These are phyloP conservation scores for Netelia inedita DNA, from an alignment of 2,888 invertebrate species.

Conservation along the genomic window DNA sequence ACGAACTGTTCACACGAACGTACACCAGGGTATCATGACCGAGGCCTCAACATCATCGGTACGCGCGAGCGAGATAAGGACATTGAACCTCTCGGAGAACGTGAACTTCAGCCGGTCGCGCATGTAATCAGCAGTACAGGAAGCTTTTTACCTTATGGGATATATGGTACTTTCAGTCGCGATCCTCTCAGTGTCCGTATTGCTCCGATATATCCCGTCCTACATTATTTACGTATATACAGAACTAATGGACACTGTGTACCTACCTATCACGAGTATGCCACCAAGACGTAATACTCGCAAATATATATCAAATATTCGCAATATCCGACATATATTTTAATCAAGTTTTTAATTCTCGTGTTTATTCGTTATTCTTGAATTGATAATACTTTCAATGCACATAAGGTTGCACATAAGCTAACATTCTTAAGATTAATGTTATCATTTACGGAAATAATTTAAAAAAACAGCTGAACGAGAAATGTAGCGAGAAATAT, in stretches of 20 bases:
- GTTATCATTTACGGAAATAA: no score
- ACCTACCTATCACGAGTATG: not conserved
- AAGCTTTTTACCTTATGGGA: conserved; percentile 36
- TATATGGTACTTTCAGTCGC: conserved; percentile 24
- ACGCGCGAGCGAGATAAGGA: conserved; percentile 41
- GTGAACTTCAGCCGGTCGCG: conserved; percentile 74
- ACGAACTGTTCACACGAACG: conserved; percentile 29
- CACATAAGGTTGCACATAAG: no score
- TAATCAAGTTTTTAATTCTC: no score
- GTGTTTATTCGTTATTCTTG: no score
- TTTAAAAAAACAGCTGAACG: no score
- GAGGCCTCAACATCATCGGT: conserved; percentile 12
- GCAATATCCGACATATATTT: no score
- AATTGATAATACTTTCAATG: no score
- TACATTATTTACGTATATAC: not conserved
- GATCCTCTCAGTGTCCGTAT: conserved; percentile 6
- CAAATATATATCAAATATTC: no score
- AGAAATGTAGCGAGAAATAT: no score
- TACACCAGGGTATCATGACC: conserved; percentile 18
- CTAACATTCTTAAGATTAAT: no score
- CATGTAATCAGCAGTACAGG: conserved; percentile 71
- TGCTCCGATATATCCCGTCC: not conserved
- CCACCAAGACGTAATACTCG: no score
- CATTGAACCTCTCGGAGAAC: conserved; percentile 66
- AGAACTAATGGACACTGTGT: not conserved